A percentile compares a stretch with the other conserved stretches of the same genome.
These are phyloP conservation scores for Glaucomys volans DNA, from an alignment of 2,113 vertebrate species.

Conservation along the genomic window DNA sequence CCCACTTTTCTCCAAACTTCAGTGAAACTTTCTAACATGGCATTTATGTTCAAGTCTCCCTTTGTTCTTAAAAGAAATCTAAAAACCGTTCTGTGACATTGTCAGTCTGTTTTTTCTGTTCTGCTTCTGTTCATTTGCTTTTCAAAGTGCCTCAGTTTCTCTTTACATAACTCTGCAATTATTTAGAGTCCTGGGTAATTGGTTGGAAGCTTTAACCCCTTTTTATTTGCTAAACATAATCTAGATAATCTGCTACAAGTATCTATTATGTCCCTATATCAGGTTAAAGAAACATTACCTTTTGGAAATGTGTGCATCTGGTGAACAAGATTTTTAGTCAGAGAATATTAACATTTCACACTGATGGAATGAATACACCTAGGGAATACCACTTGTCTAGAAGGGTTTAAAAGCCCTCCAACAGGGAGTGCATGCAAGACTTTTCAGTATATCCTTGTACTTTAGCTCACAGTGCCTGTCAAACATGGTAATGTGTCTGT, in stretches of 20 bases:
- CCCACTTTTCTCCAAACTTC: constrained; percentile 36
- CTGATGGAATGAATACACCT: background rate
- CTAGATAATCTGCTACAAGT: background rate
- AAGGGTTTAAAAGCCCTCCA: background rate
- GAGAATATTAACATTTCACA: constrained; percentile 18
- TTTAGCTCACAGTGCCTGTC: constrained; percentile 54
- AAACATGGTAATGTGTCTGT: constrained; percentile 62
- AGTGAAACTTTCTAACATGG: constrained; percentile 28
- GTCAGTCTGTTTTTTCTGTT: background rate
- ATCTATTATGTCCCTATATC: background rate
- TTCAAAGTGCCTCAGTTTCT: constrained; percentile 49
- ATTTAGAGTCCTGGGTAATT: background rate
- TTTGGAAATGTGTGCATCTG: background rate
- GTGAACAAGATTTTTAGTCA: background rate
- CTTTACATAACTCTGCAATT: constrained; percentile 12
- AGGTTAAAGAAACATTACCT: background rate
- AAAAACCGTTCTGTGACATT: background rate
- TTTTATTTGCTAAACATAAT: background rate
- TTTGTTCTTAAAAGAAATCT: constrained; percentile 39
- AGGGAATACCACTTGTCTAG: background rate
- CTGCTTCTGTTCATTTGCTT: constrained; percentile 51
- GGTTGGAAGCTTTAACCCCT: background rate
- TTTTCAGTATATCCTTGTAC: constrained; percentile 30
- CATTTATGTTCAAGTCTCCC: constrained; percentile 31
- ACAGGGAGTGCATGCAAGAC: background rate